phyloP scores from a whole-genome alignment of 2,113 vertebrate genomes.

The Crotalus helleri region DNA sequence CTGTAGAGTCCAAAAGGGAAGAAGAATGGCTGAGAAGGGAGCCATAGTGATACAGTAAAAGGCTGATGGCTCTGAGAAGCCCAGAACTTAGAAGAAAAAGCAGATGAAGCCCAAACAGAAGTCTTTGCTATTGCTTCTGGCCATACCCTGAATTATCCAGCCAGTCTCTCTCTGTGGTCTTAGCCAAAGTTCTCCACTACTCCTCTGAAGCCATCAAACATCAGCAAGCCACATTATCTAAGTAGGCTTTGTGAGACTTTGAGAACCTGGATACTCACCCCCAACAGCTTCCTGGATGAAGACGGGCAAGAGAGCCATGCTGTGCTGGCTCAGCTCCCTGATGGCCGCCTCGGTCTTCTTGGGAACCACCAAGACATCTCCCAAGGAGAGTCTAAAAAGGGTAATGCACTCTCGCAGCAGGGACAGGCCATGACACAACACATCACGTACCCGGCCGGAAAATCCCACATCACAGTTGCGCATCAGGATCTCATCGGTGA shows the following conservation, averaged over 20 bases:
- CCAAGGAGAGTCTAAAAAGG: conserved; percentile 55
- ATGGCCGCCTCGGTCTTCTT: conserved; percentile 45
- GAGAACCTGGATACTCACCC: conserved; percentile 64
- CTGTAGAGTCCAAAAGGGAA: too few species aligned
- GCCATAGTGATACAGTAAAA: neutral
- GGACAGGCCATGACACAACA: conserved; percentile 74
- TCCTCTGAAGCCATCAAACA: neutral
- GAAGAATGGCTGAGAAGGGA: too few species aligned
- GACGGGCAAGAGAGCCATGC: conserved; percentile 71
- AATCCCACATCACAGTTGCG: conserved; percentile 81
- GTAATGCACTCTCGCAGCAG: conserved; percentile 69
- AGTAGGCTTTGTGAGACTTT: neutral
- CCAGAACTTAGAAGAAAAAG: neutral
- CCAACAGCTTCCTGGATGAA: conserved; percentile 83
- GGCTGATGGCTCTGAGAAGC: neutral
- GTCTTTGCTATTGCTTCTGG: neutral
- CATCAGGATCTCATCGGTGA: conserved; percentile 84
- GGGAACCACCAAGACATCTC: conserved; percentile 62
- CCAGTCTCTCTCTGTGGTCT: neutral
- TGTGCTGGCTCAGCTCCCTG: conserved; percentile 65
- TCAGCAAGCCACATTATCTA: neutral
- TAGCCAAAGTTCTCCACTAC: neutral
- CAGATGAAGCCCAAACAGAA: neutral
- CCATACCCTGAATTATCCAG: neutral
- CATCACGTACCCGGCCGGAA: conserved; percentile 71